Percentiles rank a stretch among this genome's conserved stretches.
These are phyloP conservation scores for Nansenia antarctica DNA, from an alignment of 2,113 vertebrate species.

Conservation along the genomic window DNA sequence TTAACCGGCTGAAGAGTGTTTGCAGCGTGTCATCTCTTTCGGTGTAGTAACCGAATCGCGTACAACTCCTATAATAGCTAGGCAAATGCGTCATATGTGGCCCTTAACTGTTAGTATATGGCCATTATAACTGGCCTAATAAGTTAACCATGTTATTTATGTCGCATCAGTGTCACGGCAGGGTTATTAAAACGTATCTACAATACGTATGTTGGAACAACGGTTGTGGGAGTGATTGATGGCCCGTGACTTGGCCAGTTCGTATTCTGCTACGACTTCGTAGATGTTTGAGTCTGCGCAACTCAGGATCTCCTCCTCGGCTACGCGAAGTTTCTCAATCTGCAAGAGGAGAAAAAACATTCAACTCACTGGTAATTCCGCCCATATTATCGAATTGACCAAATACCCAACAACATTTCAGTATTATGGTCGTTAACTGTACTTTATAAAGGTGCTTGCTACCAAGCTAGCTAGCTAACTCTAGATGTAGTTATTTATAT, in stretches of 20 bases:
- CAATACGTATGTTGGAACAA: too few species aligned
- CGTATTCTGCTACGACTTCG: background rate
- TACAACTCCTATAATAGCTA: too few species aligned
- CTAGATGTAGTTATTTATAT: background rate
- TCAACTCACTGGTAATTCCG: slow-evolving; percentile 25
- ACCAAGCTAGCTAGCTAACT: background rate
- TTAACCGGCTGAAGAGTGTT: too few species aligned
- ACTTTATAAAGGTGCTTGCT: background rate
- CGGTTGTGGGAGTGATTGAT: background rate
- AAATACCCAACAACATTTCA: background rate
- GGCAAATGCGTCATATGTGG: too few species aligned
- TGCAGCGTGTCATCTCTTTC: too few species aligned
- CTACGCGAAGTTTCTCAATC: slow-evolving; percentile 9
- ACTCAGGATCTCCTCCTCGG: background rate
- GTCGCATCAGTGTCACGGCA: too few species aligned
- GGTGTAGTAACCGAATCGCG: too few species aligned
- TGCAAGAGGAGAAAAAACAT: slow-evolving; percentile 23
- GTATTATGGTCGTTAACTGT: background rate
- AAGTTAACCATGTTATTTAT: too few species aligned
- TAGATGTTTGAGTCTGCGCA: slow-evolving; percentile 4
- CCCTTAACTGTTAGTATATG: too few species aligned
- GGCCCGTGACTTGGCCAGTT: background rate
- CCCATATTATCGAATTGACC: background rate
- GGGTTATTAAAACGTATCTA: too few species aligned
- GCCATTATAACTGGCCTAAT: too few species aligned